Percentiles rank a stretch among this genome's conserved stretches.
Evolutionary conservation across 2,797 vertebrate genomes (phyloP).

Genomic region (Sebastes cheni): DNA sequence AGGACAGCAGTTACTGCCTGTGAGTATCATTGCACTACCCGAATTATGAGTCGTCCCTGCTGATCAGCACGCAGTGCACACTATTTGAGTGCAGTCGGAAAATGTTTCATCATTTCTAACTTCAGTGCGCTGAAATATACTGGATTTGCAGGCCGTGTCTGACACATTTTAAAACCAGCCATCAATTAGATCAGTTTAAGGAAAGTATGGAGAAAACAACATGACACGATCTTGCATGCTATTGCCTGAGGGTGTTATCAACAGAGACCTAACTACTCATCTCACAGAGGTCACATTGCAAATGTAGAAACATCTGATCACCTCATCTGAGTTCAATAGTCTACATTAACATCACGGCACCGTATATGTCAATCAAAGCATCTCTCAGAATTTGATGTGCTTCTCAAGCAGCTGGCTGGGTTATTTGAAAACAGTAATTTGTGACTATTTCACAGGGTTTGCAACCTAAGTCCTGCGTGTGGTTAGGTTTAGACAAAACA

Average conservation of each 20-base stretch:
- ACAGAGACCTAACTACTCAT: neutral
- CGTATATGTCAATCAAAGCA: neutral
- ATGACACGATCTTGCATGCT: neutral
- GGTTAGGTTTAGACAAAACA: neutral
- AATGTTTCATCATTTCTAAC: slow-evolving; percentile 1
- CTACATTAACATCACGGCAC: slow-evolving; percentile 2
- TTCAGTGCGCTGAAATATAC: neutral
- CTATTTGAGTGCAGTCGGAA: neutral
- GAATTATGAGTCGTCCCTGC: slow-evolving; percentile 21
- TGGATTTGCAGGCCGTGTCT: neutral
- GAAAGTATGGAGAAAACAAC: neutral
- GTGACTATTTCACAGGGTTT: neutral
- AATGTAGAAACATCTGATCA: neutral
- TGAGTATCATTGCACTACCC: slow-evolving; percentile 53
- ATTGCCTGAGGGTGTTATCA: neutral
- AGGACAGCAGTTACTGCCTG: slow-evolving; percentile 59
- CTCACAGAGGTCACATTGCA: neutral
- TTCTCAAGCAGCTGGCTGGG: neutral
- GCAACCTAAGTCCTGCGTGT: no score
- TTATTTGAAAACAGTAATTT: neutral
- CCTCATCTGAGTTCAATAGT: neutral
- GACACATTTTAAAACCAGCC: neutral
- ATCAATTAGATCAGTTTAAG: neutral
- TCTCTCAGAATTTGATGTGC: neutral
- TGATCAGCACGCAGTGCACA: slow-evolving; percentile 3